phyloP scores from a whole-genome alignment of 2,888 invertebrate species.

The Hypsopygia costalis region DNA sequence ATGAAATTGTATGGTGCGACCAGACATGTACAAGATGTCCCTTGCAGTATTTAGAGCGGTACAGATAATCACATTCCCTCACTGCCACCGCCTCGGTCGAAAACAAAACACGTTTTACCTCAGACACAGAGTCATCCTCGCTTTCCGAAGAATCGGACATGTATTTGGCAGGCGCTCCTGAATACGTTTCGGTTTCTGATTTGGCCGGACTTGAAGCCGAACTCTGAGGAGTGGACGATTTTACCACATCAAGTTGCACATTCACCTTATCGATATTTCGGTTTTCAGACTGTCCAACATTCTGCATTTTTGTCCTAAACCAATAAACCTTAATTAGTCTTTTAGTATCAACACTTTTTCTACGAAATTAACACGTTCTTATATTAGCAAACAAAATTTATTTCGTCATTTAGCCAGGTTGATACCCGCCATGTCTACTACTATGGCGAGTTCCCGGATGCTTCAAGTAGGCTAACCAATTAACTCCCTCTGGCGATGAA shows the following conservation, averaged over 20 bases:
- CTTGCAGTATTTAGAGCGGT: conserved; percentile 83
- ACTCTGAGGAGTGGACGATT: conserved; percentile 91
- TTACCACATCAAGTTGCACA: conserved; percentile 85
- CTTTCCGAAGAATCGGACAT: conserved; percentile 97
- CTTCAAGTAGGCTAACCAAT: conserved; percentile 80
- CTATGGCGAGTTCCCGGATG: conserved; percentile 87
- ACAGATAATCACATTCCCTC: conserved; percentile 78
- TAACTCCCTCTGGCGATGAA: conserved; percentile 69
- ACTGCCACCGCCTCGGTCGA: conserved; percentile 76
- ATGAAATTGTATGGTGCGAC: conserved; percentile 59
- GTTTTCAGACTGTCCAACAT: conserved; percentile 93
- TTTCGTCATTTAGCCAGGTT: conserved; percentile 84
- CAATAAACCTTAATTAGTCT: conserved; percentile 78
- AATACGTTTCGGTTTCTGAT: conserved; percentile 93
- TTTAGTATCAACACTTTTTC: conserved; percentile 77
- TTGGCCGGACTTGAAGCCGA: conserved; percentile 90
- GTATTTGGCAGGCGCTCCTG: conserved; percentile 91
- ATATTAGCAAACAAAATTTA: conserved; percentile 80
- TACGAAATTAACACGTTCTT: conserved; percentile 78
- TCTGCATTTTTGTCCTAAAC: conserved; percentile 93
- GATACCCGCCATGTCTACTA: conserved; percentile 90
- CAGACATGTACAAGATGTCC: conserved; percentile 83
- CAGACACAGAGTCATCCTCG: conserved; percentile 97
- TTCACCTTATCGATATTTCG: conserved; percentile 90
- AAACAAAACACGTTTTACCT: conserved; percentile 88